A percentile compares a stretch with the other conserved stretches of the same genome.
Evolutionary conservation across 2,888 invertebrate genomes (phyloP).

Genomic region (Elaeidobius kamerunicus): DNA sequence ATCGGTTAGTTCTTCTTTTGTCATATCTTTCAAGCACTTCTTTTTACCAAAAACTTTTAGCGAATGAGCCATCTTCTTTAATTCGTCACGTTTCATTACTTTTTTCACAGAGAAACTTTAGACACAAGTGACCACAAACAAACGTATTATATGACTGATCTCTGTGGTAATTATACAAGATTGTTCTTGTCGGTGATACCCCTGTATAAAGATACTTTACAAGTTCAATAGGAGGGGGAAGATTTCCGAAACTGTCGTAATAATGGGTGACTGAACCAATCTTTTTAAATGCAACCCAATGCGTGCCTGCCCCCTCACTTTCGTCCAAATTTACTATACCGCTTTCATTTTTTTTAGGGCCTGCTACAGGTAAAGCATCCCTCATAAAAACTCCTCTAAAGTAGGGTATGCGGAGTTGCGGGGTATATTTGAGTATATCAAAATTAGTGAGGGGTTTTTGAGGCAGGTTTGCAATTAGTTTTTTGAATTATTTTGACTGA

Average conservation of each 20-base stretch:
- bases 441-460: not conserved
- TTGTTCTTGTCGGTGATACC: not conserved
- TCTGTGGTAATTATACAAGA: constrained; percentile 3
- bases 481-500: too few species aligned
- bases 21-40: not conserved
- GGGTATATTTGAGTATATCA: not conserved
- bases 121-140: constrained; percentile 4
- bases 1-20: not conserved
- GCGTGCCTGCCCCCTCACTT: not conserved
- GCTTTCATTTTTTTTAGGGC: not conserved
- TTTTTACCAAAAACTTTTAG: not conserved
- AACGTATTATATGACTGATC: not conserved
- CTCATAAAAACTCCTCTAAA: not conserved
- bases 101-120: not conserved
- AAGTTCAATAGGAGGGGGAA: not conserved
- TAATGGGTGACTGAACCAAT: not conserved
- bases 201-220: not conserved
- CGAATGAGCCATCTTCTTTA: not conserved
- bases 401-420: not conserved
- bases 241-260: constrained; percentile 5
- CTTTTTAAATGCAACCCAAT: constrained; percentile 5
- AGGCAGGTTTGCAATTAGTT: too few species aligned
- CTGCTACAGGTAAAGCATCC: not conserved
- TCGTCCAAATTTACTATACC: constrained; percentile 1
- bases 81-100: not conserved